A percentile compares a stretch with the other conserved stretches of the same genome.
phyloP scores from a whole-genome alignment of 2,888 invertebrate species.

The Drosophila sordidula region DNA sequence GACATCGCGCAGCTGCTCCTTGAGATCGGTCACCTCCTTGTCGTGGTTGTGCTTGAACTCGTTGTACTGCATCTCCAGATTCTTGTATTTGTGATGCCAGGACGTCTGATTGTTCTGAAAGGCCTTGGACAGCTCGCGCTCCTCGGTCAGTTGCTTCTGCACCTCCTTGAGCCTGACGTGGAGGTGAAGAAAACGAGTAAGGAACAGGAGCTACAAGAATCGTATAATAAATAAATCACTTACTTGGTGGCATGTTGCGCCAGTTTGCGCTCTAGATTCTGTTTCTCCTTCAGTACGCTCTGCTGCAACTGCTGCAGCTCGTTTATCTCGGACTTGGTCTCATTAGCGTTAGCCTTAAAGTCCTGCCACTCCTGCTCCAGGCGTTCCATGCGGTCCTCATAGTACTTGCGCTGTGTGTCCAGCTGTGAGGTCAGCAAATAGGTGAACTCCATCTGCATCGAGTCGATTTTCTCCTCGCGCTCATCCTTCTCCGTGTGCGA shows the following conservation, averaged over 20 bases:
- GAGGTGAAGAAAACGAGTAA: background rate
- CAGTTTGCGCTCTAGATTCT: slow-evolving; percentile 89
- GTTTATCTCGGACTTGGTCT: slow-evolving; percentile 86
- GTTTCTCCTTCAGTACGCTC: slow-evolving; percentile 88
- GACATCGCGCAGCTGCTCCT: slow-evolving; percentile 97
- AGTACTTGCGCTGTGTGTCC: slow-evolving; percentile 96
- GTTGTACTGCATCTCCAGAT: slow-evolving; percentile 86
- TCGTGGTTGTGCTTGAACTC: slow-evolving; percentile 87
- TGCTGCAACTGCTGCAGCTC: slow-evolving; percentile 86
- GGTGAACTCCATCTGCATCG: slow-evolving; percentile 98
- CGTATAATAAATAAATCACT: background rate
- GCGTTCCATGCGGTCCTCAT: slow-evolving; percentile 91
- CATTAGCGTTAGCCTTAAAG: slow-evolving; percentile 86
- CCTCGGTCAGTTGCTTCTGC: slow-evolving; percentile 91
- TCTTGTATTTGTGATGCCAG: slow-evolving; percentile 89
- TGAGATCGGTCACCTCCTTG: slow-evolving; percentile 91
- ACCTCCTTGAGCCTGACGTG: slow-evolving; percentile 87
- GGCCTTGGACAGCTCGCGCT: slow-evolving; percentile 93
- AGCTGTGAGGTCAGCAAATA: slow-evolving; percentile 97
- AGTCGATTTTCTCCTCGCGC: slow-evolving; percentile 94
- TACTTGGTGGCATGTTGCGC: slow-evolving; percentile 88
- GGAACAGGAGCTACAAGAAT: background rate
- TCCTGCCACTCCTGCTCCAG: slow-evolving; percentile 87
- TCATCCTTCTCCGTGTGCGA: slow-evolving; percentile 89
- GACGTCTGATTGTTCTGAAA: slow-evolving; percentile 90